A percentile compares a stretch with the other conserved stretches of the same genome.
These are phyloP conservation scores for Myiothlypis chrysogaster DNA, from an alignment of 2,797 vertebrate species.

Conservation along the genomic window DNA sequence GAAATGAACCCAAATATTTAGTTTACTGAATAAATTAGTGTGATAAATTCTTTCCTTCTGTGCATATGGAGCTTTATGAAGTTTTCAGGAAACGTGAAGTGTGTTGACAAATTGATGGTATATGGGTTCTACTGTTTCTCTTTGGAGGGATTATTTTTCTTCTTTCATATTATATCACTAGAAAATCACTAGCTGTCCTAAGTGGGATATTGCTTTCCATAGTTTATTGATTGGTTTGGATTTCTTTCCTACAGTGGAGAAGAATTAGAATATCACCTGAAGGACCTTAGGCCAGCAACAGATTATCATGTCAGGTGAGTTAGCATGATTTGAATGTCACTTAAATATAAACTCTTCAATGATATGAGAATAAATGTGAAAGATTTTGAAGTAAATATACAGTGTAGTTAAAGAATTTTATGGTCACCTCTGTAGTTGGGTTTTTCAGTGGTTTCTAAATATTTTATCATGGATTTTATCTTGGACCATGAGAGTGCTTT, in stretches of 20 bases:
- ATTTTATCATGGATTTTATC: background rate
- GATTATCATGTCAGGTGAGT: slow-evolving; percentile 97
- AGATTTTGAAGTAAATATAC: background rate
- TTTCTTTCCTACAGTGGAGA: slow-evolving; percentile 85
- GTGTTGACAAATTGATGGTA: background rate
- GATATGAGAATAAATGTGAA: background rate
- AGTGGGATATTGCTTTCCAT: background rate
- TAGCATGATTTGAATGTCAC: background rate
- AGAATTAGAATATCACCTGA: slow-evolving; percentile 93
- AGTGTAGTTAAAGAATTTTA: background rate
- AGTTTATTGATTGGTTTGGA: background rate
- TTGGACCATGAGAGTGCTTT: background rate
- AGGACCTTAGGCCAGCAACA: slow-evolving; percentile 93
- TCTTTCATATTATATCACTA: background rate
- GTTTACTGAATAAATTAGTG: background rate
- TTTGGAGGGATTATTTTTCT: background rate
- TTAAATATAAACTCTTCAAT: background rate
- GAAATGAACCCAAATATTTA: background rate
- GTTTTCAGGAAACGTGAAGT: background rate
- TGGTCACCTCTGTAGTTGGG: background rate
- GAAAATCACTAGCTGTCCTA: background rate
- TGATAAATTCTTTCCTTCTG: background rate
- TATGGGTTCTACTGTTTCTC: background rate
- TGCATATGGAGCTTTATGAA: background rate
- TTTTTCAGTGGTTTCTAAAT: background rate